Conservation (phyloP, 2,797 vertebrate genomes). For the Danio choprae region DNA sequence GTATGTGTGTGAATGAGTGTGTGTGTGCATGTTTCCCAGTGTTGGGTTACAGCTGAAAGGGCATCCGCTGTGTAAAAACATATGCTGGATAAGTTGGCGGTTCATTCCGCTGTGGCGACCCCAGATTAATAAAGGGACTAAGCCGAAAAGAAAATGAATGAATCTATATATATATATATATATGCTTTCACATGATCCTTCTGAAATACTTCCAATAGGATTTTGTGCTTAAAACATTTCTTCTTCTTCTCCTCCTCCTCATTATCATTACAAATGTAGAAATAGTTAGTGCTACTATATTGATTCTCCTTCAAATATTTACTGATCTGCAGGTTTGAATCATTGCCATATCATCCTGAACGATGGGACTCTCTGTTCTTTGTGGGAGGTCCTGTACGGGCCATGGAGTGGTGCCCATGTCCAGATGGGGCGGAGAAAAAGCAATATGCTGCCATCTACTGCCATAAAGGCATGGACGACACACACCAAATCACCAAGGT, state of each 20-base stretch:
- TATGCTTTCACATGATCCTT: too few species aligned
- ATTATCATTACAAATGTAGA: too few species aligned
- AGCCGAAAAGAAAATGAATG: too few species aligned
- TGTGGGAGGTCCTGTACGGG: constrained; percentile 90
- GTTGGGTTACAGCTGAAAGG: too few species aligned
- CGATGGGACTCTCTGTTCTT: constrained; percentile 87
- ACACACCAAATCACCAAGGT: constrained; percentile 75
- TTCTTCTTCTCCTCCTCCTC: not conserved
- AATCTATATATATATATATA: too few species aligned
- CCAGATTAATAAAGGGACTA: too few species aligned
- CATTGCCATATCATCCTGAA: constrained; percentile 78
- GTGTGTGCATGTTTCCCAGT: too few species aligned
- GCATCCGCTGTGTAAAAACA: too few species aligned
- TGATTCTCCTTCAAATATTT: not conserved
- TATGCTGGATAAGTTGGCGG: too few species aligned
- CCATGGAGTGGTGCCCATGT: constrained; percentile 93
- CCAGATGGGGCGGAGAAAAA: constrained; percentile 80
- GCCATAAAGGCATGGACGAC: constrained; percentile 88
- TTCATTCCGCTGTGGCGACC: too few species aligned
- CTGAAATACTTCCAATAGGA: not conserved
- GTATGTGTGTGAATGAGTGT: too few species aligned
- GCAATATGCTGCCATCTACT: constrained; percentile 88
- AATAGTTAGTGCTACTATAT: too few species aligned
- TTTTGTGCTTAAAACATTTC: not conserved
- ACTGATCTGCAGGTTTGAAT: constrained; percentile 80